Percentiles rank a stretch among this genome's conserved stretches.
phyloP scores from a whole-genome alignment of 1,140 invertebrate species.

The Plectrocnemia conspersa region DNA sequence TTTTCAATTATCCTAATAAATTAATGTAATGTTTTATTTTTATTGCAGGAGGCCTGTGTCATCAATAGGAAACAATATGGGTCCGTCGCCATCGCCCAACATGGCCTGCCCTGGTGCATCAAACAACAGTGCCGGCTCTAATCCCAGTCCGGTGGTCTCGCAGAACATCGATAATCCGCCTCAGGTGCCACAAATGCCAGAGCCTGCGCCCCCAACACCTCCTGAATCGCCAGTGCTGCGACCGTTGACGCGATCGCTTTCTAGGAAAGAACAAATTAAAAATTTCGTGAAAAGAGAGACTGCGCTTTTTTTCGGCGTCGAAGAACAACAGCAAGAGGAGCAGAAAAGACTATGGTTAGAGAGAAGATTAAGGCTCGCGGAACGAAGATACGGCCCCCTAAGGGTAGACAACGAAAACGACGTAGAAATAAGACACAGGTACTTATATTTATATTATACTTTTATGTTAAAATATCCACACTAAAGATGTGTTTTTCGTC shows the following conservation, averaged over 20 bases:
- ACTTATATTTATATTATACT: too few relatives aligned
- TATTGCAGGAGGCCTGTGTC: slow-evolving; percentile 17
- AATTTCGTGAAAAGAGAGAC: slow-evolving; percentile 71
- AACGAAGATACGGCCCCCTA: slow-evolving; percentile 62
- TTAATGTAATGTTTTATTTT: slow-evolving; percentile 9
- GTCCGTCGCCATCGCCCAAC: slow-evolving; percentile 5
- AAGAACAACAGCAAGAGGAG: slow-evolving; percentile 64
- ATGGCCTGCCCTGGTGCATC: slow-evolving; percentile 4
- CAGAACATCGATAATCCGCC: not conserved
- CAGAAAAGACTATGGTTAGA: slow-evolving; percentile 70
- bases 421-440: slow-evolving; percentile 31
- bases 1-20: too few relatives aligned
- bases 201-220: slow-evolving; percentile 39
- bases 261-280: slow-evolving; percentile 45
- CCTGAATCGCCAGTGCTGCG: slow-evolving; percentile 39
- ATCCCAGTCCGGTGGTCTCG: not conserved
- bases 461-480: too few relatives aligned
- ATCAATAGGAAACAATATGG: slow-evolving; percentile 14
- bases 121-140: not conserved
- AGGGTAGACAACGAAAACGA: slow-evolving; percentile 47
- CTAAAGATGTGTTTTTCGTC: too few relatives aligned
- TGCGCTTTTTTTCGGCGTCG: slow-evolving; percentile 73
- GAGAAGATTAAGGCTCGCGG: slow-evolving; percentile 66
- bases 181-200: slow-evolving; percentile 26
- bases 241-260: slow-evolving; percentile 43